phyloP scores from a whole-genome alignment of 2,888 invertebrate species.

The Idaea straminata region DNA sequence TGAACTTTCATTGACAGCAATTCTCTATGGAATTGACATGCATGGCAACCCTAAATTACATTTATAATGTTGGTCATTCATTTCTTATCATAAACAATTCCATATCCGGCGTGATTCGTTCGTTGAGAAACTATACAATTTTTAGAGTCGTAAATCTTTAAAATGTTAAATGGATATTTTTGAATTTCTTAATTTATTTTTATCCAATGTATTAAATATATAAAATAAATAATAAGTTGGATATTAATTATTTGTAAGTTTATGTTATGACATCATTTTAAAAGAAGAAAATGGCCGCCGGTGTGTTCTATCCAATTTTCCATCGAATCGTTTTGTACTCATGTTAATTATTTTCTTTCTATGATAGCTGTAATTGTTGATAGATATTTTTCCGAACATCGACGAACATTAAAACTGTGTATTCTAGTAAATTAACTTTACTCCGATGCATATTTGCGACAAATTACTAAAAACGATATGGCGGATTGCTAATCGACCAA shows the following conservation, averaged over 20 bases:
- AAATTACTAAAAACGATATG: slow-evolving; percentile 80
- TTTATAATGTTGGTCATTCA: background rate
- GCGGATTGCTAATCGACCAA: slow-evolving; percentile 85
- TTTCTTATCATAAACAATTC: background rate
- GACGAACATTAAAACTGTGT: background rate
- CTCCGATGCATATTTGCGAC: slow-evolving; percentile 49
- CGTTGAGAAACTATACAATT: background rate
- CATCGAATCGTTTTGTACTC: slow-evolving; percentile 19
- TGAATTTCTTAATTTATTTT: background rate
- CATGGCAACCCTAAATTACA: background rate
- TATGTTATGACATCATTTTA: slow-evolving; percentile 31
- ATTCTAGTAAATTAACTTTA: background rate
- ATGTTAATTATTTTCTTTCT: slow-evolving; percentile 17
- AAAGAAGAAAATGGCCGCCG: slow-evolving; percentile 51
- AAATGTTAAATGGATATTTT: background rate
- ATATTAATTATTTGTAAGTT: slow-evolving; percentile 15
- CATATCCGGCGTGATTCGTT: background rate
- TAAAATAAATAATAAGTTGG: background rate
- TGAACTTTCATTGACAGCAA: background rate
- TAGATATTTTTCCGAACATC: background rate
- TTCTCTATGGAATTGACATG: background rate
- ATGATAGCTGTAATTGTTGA: slow-evolving; percentile 3
- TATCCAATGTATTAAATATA: background rate
- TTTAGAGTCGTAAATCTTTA: background rate
- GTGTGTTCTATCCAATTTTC: slow-evolving; percentile 26